Evolutionary conservation across 2,113 vertebrate species (phyloP).

Genomic region (Trachemys scripta): DNA sequence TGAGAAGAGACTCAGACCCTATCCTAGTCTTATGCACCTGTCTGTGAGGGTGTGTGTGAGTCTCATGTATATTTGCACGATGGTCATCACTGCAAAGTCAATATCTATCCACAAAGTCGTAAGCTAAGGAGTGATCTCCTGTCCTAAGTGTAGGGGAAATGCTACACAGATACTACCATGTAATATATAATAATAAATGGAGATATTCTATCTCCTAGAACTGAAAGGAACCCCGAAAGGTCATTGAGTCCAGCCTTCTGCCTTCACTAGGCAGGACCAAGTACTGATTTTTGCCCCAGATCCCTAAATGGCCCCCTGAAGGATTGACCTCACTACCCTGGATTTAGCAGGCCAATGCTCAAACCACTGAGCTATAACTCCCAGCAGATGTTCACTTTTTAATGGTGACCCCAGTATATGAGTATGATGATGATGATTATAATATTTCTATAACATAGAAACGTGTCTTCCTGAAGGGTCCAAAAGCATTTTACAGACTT

Average conservation of each 20-base stretch:
- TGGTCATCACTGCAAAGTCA: fast-evolving
- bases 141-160: neutral
- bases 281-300: no score
- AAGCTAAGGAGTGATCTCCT: neutral
- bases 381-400: neutral
- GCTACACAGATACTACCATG: no score
- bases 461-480: neutral
- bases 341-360: no score
- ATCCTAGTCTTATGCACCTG: neutral
- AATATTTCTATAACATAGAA: neutral
- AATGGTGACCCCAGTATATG: neutral
- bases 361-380: no score
- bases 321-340: no score
- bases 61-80: neutral
- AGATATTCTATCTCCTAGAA: no score
- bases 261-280: no score
- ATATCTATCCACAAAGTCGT: neutral
- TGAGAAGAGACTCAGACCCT: neutral
- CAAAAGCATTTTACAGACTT: neutral
- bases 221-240: no score
- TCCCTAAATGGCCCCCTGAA: no score
- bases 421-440: neutral
- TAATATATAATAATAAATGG: no score
- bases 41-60: neutral
- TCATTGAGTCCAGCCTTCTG: no score